Base-by-base conservation (phyloP, 1,140 invertebrate species). In the Brachionus calyciflorus region DNA sequence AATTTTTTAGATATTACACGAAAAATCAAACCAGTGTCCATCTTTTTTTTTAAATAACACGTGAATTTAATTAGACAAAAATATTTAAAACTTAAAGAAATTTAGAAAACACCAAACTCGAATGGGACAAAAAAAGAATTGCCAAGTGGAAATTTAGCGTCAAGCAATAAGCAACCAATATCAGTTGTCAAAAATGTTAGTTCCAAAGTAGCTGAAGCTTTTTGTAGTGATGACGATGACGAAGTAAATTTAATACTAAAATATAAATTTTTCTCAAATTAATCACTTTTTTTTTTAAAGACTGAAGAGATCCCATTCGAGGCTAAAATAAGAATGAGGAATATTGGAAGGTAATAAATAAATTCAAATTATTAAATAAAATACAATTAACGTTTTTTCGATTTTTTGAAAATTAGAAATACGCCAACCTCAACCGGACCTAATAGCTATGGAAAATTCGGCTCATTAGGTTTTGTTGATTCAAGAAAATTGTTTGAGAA, bases 391-490 rank as follows among this genome's bases (percentile, higher is more conserved):
- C 9, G 33, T 37, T 37, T 26, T 10, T 10, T 0, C 24, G 4
- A 10, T 21, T 26, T 30, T 55, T 0, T 30, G 24, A 26, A 26
- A 55, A n/a, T n/a, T n/a, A 60, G 55, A 6, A 21, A 65, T 26
- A 65, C 60, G 24, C 37, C 60, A 37, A 65, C 60, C 9, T 65
- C 60, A 12, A 65, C 60, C 24, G 60, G 60, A 26, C 60, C 60
- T 0, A 65, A 65, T n/a, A 65, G 60, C 12, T 65, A 65, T 44
- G 60, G 60, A 65, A 65, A 65, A 65, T 24, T 14, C 19, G 60
- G 60, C 1, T 10, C 5, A 2, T 37, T 44, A 14, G 60, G 60
- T 44, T 65, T 65, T 28, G 40, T 65, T 44, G 60, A 65, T 65
- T 24, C 33, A 12, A 37, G 60, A 14, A 65, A 44, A 44, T 26